Evolutionary conservation across 2,888 invertebrate species (phyloP).

Genomic region (Willowsia nigromaculata): DNA sequence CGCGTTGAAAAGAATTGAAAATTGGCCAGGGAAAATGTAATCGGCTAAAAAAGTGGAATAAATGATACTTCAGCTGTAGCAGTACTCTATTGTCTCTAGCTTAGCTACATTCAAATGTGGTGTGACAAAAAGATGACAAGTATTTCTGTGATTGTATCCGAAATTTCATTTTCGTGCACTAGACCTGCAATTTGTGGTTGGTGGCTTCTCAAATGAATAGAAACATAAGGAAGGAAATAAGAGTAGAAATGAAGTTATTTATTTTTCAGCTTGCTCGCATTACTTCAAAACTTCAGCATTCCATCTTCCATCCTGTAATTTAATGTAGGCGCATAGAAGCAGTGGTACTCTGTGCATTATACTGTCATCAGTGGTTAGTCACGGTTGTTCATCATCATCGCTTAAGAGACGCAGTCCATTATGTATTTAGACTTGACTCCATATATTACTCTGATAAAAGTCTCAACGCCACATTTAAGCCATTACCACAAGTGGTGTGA

Average conservation of each 20-base stretch:
- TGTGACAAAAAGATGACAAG: not conserved
- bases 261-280: conserved; percentile 9
- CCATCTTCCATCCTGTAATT: not conserved
- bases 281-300: not conserved
- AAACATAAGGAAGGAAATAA: not conserved
- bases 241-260: not conserved
- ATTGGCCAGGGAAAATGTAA: too few relatives aligned
- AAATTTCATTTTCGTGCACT: not conserved
- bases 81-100: too few relatives aligned
- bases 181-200: not conserved
- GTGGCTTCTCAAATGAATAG: not conserved
- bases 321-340: not conserved
- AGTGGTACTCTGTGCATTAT: not conserved
- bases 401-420: not conserved
- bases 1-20: too few relatives aligned
- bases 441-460: not conserved
- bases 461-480: conserved; percentile 47
- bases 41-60: too few relatives aligned
- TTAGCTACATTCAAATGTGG: too few relatives aligned
- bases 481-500: conserved; percentile 54
- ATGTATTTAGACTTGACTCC: not conserved
- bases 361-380: conserved; percentile 20
- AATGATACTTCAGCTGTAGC: too few relatives aligned
- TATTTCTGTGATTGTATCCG: not conserved
- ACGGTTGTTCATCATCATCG: conserved; percentile 16